A percentile compares a stretch with the other conserved stretches of the same genome.
phyloP scores from a whole-genome alignment of 1,140 invertebrate genomes.

The Phymorhynchus buccinoides region DNA sequence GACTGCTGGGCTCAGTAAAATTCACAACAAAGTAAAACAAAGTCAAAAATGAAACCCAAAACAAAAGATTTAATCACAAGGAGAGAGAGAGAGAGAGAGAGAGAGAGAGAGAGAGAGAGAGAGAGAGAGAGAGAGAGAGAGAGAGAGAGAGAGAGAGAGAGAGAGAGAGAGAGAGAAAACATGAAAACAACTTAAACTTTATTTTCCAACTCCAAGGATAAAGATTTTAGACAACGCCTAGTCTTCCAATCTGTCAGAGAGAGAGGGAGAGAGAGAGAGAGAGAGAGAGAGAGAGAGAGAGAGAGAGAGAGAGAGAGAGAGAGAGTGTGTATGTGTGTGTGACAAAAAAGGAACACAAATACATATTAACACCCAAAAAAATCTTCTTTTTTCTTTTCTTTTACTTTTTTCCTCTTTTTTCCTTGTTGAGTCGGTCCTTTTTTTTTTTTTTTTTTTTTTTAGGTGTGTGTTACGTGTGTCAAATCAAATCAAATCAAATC shows the following conservation, averaged over 20 bases:
- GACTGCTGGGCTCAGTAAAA: no score
- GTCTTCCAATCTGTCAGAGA: no score
- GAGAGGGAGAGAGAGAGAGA: neutral
- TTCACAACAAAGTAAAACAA: neutral
- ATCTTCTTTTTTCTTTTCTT: neutral
- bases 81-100: no score
- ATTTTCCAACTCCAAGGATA: no score
- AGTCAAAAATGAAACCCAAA: neutral
- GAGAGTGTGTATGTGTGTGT: neutral
- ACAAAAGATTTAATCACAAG: neutral
- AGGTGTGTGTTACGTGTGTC: no score
- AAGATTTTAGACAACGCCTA: no score
- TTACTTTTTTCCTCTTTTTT: neutral
- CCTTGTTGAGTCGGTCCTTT: neutral
- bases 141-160: neutral
- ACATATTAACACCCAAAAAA: no score
- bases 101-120: no score
- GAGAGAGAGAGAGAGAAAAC: neutral
- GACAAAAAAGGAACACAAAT: neutral
- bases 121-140: neutral
- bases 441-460: conserved; percentile 10
- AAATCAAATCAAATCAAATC: no score
- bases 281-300: neutral
- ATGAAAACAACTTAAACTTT: no score
- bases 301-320: neutral